Evolutionary conservation across 2,113 vertebrate genomes (phyloP).

Genomic region (Hippocampus barbouri): DNA sequence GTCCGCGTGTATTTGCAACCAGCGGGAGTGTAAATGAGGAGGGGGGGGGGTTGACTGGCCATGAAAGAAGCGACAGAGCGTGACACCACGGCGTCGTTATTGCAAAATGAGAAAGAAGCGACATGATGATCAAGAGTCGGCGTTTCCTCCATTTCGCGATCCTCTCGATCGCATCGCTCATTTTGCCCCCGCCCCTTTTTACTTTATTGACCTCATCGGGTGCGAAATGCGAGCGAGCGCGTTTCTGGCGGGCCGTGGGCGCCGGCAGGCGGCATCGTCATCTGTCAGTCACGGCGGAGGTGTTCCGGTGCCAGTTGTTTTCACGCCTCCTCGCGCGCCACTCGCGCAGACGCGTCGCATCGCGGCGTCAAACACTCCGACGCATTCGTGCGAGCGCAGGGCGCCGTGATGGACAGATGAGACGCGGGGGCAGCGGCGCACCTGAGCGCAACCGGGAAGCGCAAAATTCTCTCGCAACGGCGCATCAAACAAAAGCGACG

Average conservation of each 20-base stretch:
- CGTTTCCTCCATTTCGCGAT: background rate
- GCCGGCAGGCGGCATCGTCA: background rate
- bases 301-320: slow-evolving; percentile 11
- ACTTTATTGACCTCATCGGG: background rate
- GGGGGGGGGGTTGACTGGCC: slow-evolving; percentile 12
- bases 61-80: slow-evolving; percentile 33
- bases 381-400: slow-evolving; percentile 31
- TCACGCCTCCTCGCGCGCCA: slow-evolving; percentile 2
- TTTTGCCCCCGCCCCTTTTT: background rate
- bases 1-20: slow-evolving; percentile 6
- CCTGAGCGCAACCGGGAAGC: slow-evolving; percentile 15
- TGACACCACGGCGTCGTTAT: slow-evolving; percentile 7
- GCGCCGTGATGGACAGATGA: background rate
- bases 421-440: slow-evolving; percentile 8
- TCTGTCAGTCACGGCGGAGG: slow-evolving; percentile 1
- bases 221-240: background rate
- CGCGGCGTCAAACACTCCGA: slow-evolving; percentile 20
- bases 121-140: background rate
- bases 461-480: background rate
- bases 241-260: background rate
- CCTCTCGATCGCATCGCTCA: background rate
- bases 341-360: background rate
- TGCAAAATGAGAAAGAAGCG: slow-evolving; percentile 17
- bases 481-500: background rate
- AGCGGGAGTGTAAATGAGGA: slow-evolving; percentile 16